phyloP scores from a whole-genome alignment of 2,113 vertebrate genomes.

The Trematocara unimaculatum region DNA sequence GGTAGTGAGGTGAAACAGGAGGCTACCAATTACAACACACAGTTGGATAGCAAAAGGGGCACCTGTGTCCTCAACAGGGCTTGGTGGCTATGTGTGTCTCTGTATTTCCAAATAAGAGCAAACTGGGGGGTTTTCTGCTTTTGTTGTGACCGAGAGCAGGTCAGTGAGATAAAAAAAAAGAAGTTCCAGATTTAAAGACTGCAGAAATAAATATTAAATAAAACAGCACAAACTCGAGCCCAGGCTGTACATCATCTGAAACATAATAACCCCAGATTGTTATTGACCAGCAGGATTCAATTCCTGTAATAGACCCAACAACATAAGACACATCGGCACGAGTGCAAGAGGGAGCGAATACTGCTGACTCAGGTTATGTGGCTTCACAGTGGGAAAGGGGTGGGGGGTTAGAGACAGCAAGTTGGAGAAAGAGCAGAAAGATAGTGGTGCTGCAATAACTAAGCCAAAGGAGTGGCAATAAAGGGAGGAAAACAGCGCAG shows the following conservation, averaged over 20 bases:
- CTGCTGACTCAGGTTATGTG: slow-evolving; percentile 48
- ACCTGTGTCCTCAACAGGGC: slow-evolving; percentile 20
- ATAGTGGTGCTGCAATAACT: background rate
- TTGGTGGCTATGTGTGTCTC: background rate
- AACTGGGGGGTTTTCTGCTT: background rate
- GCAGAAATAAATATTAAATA: background rate
- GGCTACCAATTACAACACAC: slow-evolving; percentile 23
- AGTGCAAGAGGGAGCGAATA: background rate
- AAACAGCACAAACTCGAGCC: background rate
- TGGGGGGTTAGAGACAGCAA: background rate
- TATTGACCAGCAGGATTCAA: slow-evolving; percentile 21
- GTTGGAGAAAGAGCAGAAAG: background rate
- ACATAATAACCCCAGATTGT: slow-evolving; percentile 18
- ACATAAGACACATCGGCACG: background rate
- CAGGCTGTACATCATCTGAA: slow-evolving; percentile 7
- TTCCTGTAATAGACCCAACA: slow-evolving; percentile 47
- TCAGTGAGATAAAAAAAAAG: background rate
- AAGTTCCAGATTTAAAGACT: background rate
- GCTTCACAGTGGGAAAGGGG: background rate
- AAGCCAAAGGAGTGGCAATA: background rate
- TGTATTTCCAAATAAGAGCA: background rate
- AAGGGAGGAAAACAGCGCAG: background rate
- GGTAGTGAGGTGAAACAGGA: slow-evolving; percentile 24
- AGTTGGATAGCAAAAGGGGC: slow-evolving; percentile 8
- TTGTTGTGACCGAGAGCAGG: background rate